Evolutionary conservation across 37 sponge, comb jelly and placozoan species (phyloP), one percentile per base, ranked within the genome.

Genomic region (Diacarnus erythraeanus): DNA sequence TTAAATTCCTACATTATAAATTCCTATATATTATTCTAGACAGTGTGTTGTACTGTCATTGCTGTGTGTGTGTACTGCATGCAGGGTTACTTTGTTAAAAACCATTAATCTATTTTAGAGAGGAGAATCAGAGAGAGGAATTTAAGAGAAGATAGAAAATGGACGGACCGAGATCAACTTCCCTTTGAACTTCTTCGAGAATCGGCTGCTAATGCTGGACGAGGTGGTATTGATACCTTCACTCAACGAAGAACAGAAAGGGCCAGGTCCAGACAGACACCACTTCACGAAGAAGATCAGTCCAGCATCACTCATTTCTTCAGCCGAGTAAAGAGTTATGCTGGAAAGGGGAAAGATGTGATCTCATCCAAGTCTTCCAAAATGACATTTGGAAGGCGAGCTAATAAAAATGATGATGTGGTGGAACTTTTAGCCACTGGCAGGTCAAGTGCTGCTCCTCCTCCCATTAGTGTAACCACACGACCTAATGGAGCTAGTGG

Each of bases 121-220:
- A 38, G 88, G 38, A 82, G 91, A 69, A 30, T 86, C 18, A 75
- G 91, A 65, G 87, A 91, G 64, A 64, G 87, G n/a, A 69, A 72
- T 36, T 61, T 91, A 0, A 73, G 83, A 59, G 86, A 84, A 41
- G 3, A 60, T 44, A 81, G 80, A 26, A 66, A 66, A 15, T 64
- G 44, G 8, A 74, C 31, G 77, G 71, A 76, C 29, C 69, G 77
- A 40, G 71, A 70, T 15, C 77, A 84, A 39, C 40, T 73, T 38
- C 70, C 77, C 56, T 68, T 76, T 76, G 71, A 84, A 43, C 47
- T 84, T 1, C 57, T 76, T 0, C 27, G 60, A 23, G 84, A 84
- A 59, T 58, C 74, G 1, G 3, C 66, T 10, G 21, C 37, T 60
- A 63, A 6, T 30, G 34, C 35, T 31, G 9, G 35, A 5, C 33